phyloP scores from a whole-genome alignment of 2,113 vertebrate species.

The Elaphurus davidianus region DNA sequence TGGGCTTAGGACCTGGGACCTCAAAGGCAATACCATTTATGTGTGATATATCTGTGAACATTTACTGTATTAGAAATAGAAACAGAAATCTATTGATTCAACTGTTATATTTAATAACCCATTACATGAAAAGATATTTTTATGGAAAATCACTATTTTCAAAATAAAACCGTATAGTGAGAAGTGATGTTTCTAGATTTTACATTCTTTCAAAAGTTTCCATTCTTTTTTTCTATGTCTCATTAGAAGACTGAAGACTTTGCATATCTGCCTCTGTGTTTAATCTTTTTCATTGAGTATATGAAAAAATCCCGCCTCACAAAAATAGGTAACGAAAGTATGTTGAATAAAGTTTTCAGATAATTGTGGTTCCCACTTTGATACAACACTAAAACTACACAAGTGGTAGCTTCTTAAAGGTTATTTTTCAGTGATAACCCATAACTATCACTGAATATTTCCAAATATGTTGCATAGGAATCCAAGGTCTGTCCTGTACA shows the following conservation, averaged over 20 bases:
- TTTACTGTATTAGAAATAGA: not conserved
- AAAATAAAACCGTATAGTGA: not conserved
- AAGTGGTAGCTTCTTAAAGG: not conserved
- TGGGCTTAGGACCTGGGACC: not conserved
- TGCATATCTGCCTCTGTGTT: not conserved
- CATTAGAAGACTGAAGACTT: not conserved
- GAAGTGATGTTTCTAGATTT: not conserved
- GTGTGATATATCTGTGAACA: not conserved
- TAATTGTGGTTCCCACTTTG: not conserved
- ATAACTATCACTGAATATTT: not conserved
- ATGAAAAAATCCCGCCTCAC: not conserved
- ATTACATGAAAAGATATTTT: not conserved
- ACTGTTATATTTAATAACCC: not conserved
- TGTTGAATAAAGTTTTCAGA: not conserved
- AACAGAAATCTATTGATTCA: not conserved
- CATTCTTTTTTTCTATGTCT: not conserved
- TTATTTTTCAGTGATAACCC: not conserved
- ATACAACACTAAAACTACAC: not conserved
- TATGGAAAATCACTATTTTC: not conserved
- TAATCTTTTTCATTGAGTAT: not conserved
- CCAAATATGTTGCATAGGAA: not conserved
- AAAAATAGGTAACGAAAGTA: accelerated
- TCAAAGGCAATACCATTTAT: not conserved
- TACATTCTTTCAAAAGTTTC: not conserved
- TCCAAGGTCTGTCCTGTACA: not conserved